Percentiles rank a stretch among this genome's conserved stretches.
These are phyloP conservation scores for Caradrina kadenii DNA, from an alignment of 2,888 invertebrate species.

Conservation along the genomic window DNA sequence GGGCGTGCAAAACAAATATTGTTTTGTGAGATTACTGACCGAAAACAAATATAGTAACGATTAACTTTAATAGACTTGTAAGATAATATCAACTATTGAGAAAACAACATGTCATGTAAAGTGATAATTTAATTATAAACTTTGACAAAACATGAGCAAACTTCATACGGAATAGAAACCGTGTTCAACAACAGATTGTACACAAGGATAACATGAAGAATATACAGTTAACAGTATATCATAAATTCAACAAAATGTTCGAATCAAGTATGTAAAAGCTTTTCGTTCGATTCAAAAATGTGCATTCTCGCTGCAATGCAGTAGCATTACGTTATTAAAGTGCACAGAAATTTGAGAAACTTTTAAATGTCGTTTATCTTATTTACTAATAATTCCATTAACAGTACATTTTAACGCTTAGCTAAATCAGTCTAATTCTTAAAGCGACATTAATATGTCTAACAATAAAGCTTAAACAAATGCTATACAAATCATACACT, in stretches of 20 bases:
- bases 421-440: conserved; percentile 91
- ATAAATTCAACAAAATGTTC: conserved; percentile 57
- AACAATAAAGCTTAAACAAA: conserved; percentile 89
- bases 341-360: conserved; percentile 49
- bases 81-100: conserved; percentile 65
- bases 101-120: conserved; percentile 56
- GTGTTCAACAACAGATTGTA: conserved; percentile 48
- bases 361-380: conserved; percentile 80
- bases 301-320: conserved; percentile 40
- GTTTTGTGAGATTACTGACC: conserved; percentile 80
- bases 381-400: conserved; percentile 85
- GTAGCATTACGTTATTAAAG: conserved; percentile 37
- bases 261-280: conserved; percentile 42
- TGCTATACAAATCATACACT: conserved; percentile 84
- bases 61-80: conserved; percentile 76
- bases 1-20: conserved; percentile 72
- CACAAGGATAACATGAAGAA: conserved; percentile 46
- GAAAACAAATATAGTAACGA: conserved; percentile 74
- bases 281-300: conserved; percentile 57
- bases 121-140: conserved; percentile 63
- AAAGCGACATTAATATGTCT: conserved; percentile 88
- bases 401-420: conserved; percentile 89
- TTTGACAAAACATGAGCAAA: conserved; percentile 63
- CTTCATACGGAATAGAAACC: conserved; percentile 48
- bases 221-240: conserved; percentile 39